Percentiles rank a stretch among this genome's conserved stretches.
phyloP scores from a whole-genome alignment of 2,888 invertebrate species.

The Acleris emargana region DNA sequence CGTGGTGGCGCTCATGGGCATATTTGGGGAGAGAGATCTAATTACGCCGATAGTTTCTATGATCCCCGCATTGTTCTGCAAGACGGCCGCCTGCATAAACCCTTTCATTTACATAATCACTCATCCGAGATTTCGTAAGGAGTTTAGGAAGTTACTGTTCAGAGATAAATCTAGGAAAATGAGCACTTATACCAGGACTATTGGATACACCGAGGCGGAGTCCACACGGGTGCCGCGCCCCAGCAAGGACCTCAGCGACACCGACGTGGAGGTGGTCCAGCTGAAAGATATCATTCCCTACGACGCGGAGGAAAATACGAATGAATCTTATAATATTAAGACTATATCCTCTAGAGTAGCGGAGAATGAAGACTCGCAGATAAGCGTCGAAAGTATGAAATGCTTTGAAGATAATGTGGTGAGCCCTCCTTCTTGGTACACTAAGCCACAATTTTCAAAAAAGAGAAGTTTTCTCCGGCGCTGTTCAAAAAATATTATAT shows the following conservation, averaged over 20 bases:
- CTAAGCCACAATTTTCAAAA: conserved; percentile 79
- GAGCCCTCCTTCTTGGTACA: conserved; percentile 80
- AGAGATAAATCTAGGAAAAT: conserved; percentile 69
- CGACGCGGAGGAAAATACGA: conserved; percentile 48
- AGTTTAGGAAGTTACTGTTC: conserved; percentile 77
- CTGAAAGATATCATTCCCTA: conserved; percentile 76
- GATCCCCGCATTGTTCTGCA: conserved; percentile 91
- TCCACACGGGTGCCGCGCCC: conserved; percentile 60
- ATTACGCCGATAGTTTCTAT: conserved; percentile 89
- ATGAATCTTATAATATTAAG: conserved; percentile 48
- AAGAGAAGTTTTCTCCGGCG: conserved; percentile 73
- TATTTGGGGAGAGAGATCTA: conserved; percentile 85
- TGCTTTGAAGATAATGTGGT: conserved; percentile 67
- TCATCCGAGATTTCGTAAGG: conserved; percentile 89
- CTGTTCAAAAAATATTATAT: conserved; percentile 61
- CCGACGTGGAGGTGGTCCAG: conserved; percentile 81
- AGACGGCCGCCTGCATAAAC: conserved; percentile 91
- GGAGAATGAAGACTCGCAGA: conserved; percentile 59
- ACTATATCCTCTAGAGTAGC: conserved; percentile 66
- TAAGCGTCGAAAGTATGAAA: conserved; percentile 66
- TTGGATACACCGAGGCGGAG: conserved; percentile 60
- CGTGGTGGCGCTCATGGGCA: conserved; percentile 88
- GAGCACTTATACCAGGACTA: conserved; percentile 68
- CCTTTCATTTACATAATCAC: conserved; percentile 91
- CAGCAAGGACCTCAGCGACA: conserved; percentile 74